A percentile compares a stretch with the other conserved stretches of the same genome.
Conservation (phyloP, 2,113 vertebrate species). For the Podocnemis expansa region DNA sequence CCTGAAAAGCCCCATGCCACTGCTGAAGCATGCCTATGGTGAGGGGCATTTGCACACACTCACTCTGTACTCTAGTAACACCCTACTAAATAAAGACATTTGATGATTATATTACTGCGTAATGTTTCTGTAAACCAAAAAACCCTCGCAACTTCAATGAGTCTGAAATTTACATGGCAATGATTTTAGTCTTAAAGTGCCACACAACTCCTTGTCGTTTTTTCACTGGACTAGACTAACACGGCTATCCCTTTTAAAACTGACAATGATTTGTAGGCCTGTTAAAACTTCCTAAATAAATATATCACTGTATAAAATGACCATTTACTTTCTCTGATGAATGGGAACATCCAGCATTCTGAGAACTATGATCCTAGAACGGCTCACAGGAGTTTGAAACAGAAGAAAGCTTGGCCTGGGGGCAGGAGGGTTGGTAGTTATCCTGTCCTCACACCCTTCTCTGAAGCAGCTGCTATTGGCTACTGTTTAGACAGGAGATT, state of each 20-base stretch:
- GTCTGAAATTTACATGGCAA: constrained; percentile 48
- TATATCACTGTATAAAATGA: neutral
- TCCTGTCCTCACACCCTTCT: neutral
- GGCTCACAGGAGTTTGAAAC: neutral
- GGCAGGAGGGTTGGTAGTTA: too few relatives aligned
- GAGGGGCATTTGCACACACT: neutral
- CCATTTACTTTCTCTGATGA: neutral
- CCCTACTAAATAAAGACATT: neutral
- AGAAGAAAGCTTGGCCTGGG: neutral
- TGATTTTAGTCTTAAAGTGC: too few relatives aligned
- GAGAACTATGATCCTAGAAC: neutral
- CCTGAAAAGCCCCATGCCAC: too few relatives aligned
- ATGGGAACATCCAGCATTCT: neutral
- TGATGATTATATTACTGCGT: constrained; percentile 23
- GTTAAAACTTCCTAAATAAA: neutral
- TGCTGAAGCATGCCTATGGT: too few relatives aligned
- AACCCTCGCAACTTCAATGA: neutral
- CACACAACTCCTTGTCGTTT: too few relatives aligned
- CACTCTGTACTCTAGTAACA: neutral
- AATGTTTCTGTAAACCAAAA: neutral
- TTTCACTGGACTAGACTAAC: too few relatives aligned
- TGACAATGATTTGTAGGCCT: neutral
- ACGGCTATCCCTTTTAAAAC: too few relatives aligned
- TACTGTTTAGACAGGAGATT: neutral
- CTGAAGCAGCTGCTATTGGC: neutral